These are phyloP conservation scores for Bactericera cockerelli DNA, from an alignment of 1,140 invertebrate genomes.

Conservation along the genomic window DNA sequence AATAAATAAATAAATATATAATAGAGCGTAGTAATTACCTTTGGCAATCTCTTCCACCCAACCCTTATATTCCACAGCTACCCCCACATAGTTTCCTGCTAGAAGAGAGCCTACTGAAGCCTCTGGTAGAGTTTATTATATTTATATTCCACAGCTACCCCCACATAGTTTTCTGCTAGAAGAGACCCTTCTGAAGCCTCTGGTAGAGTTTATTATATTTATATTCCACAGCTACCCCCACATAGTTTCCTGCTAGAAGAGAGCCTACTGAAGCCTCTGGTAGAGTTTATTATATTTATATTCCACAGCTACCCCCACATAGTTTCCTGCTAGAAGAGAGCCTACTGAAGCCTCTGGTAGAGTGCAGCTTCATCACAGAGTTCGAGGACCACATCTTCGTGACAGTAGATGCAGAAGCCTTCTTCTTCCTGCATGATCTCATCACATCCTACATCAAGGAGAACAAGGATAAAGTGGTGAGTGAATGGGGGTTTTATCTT, in stretches of 20 bases:
- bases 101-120: too few relatives aligned
- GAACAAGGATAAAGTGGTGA: constrained; percentile 64
- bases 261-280: constrained; percentile 48
- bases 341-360: constrained; percentile 58
- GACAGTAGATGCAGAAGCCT: constrained; percentile 92
- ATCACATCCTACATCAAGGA: constrained; percentile 90
- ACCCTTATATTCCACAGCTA: too few relatives aligned
- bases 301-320: constrained; percentile 10
- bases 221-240: constrained; percentile 11
- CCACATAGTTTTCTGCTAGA: too few relatives aligned
- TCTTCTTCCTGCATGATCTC: constrained; percentile 93
- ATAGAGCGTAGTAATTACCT: too few relatives aligned
- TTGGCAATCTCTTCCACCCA: too few relatives aligned
- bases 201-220: too few relatives aligned
- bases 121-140: too few relatives aligned
- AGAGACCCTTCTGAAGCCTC: too few relatives aligned
- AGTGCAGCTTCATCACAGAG: constrained; percentile 94
- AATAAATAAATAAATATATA: too few relatives aligned
- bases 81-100: too few relatives aligned
- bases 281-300: constrained; percentile 59
- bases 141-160: too few relatives aligned
- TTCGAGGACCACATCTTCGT: constrained; percentile 98
- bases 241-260: not conserved
- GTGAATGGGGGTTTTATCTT: too few relatives aligned
- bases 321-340: not conserved